Percentiles rank a stretch among this genome's conserved stretches.
Evolutionary conservation across 2,113 vertebrate genomes (phyloP).

Genomic region (Alouatta palliata): DNA sequence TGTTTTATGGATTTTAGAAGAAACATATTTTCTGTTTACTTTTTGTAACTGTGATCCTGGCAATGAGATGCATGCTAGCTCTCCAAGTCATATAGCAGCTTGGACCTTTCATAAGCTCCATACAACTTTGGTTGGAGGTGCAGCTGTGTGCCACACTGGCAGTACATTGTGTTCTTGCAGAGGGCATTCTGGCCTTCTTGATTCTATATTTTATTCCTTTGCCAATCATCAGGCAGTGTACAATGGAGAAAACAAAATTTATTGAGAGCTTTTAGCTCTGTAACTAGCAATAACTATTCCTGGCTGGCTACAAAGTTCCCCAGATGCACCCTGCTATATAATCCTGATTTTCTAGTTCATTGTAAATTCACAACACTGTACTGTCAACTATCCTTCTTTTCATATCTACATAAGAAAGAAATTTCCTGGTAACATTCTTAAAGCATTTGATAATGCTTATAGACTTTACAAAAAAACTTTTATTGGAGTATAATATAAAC

Average conservation of each 20-base stretch:
- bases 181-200: slow-evolving; percentile 60
- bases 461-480: slow-evolving; percentile 27
- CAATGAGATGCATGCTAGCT: not conserved
- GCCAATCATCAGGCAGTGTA: slow-evolving; percentile 54
- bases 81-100: slow-evolving; percentile 41
- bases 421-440: slow-evolving; percentile 2
- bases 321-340: slow-evolving; percentile 56
- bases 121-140: not conserved
- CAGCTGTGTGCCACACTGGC: slow-evolving; percentile 54
- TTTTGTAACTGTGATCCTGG: slow-evolving; percentile 47
- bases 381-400: slow-evolving; percentile 38
- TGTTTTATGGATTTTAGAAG: not conserved
- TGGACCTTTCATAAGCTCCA: slow-evolving; percentile 34
- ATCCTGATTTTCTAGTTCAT: slow-evolving; percentile 45
- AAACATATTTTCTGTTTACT: slow-evolving; percentile 53
- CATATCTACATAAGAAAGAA: slow-evolving; percentile 48
- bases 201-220: slow-evolving; percentile 69
- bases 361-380: slow-evolving; percentile 54
- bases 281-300: slow-evolving; percentile 69
- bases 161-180: slow-evolving; percentile 55
- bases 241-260: slow-evolving; percentile 63
- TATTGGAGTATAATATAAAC: not conserved
- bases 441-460: slow-evolving; percentile 44
- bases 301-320: slow-evolving; percentile 62
- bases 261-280: slow-evolving; percentile 54